Conservation (phyloP, 1,140 invertebrate species). For the Riptortus pedestris region DNA sequence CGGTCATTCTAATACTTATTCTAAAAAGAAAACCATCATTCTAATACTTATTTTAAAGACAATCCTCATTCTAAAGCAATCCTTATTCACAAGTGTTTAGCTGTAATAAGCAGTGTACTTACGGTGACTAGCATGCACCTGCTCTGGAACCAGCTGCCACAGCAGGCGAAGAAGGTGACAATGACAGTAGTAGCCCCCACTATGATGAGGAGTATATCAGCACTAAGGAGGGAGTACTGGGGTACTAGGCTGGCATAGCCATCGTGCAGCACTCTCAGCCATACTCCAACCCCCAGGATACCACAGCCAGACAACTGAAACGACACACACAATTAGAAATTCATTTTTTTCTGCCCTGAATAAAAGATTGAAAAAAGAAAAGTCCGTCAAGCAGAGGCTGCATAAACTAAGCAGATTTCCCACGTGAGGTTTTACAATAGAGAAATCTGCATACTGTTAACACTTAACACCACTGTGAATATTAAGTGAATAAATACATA, state of each 20-base stretch:
- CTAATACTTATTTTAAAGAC: too few species aligned
- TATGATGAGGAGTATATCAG: constrained; percentile 55
- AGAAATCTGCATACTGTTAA: neutral
- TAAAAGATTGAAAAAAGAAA: neutral
- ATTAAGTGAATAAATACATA: neutral
- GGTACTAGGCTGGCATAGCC: constrained; percentile 60
- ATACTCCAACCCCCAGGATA: constrained; percentile 60
- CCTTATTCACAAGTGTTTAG: too few species aligned
- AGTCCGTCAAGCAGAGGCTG: neutral
- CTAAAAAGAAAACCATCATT: too few species aligned
- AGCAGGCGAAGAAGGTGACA: constrained; percentile 68
- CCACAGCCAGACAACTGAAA: constrained; percentile 62
- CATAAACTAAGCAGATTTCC: neutral
- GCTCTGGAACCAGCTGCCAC: constrained; percentile 69
- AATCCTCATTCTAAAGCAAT: too few species aligned
- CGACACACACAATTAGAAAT: constrained; percentile 18
- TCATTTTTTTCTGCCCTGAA: constrained; percentile 1
- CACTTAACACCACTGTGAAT: neutral
- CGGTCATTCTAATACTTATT: too few species aligned
- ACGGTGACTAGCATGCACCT: constrained; percentile 64
- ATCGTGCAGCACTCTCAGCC: constrained; percentile 48
- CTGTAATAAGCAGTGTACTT: too few species aligned
- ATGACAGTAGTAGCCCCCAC: constrained; percentile 58
- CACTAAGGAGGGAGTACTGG: constrained; percentile 55
- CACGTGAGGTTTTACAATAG: neutral